Evolutionary conservation across 1,140 invertebrate genomes (phyloP), one percentile per base, ranked within the genome.

Genomic region (Danaus plexippus): DNA sequence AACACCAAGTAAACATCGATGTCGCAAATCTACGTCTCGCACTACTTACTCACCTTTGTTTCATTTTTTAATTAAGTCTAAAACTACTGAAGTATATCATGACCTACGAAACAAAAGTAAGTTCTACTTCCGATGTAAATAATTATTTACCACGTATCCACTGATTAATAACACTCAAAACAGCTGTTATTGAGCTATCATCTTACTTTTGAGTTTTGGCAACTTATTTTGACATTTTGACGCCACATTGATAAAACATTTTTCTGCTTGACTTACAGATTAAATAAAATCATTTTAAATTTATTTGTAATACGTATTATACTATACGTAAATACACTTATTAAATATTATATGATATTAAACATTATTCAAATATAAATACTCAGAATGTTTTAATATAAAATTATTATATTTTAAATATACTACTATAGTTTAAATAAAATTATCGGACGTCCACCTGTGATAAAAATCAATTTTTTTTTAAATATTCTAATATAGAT

Each of bases 41-140:
- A 43, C 32, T 55, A 48, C 22, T 15, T 43, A 57, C 81, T 78
- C 71, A 86, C 83, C 83, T 84, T 77, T 86, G 83, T 82, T 86
- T 86, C 83, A 86, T 87, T 75, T 75, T 84, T 61, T 70, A 64
- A 62, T 52, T 59, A 69, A 77, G 60, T 60, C 70, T 82, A 77
- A 56, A 53, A 57, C 63, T 85, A 77, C 63, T 66, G 57, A 64
- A 63, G 68, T 57, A 74, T 81, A 81, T 54, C 80, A 83, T 84
- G 79, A 77, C 78, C 77, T 69, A 32, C 2, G 61, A 58, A 54
- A 58, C 66, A 66, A 57, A 62, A 76, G 62, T 63, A 63, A 69
- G 63, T 61, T 61, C 65, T 80, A 82, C 77, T 72, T 76, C 68
- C 60, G 54, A 43, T 51, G 69, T 65, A 13, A 44, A 52, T 58